Conservation (phyloP, 2,797 vertebrate species). For the Dromococcyx pavoninus region DNA sequence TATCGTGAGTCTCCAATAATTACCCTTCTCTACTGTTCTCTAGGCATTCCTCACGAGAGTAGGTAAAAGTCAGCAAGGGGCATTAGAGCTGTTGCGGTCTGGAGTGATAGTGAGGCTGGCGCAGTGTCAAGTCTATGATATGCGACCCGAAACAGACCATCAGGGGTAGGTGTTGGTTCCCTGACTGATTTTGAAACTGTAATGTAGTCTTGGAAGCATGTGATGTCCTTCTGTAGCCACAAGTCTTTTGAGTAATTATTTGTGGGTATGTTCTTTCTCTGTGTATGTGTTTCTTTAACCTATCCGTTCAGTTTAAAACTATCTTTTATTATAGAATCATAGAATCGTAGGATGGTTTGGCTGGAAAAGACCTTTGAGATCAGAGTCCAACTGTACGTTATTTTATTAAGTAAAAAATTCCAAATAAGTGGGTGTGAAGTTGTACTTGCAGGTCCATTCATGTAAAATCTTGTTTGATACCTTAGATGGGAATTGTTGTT, state of each 20-base stretch:
- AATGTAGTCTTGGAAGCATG: not conserved
- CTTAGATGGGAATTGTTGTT: not conserved
- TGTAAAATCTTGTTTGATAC: not conserved
- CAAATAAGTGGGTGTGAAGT: not conserved
- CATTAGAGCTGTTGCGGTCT: slow-evolving; percentile 90
- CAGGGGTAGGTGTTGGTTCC: slow-evolving; percentile 81
- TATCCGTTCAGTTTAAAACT: not conserved
- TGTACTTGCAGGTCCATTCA: not conserved
- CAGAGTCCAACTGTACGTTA: too few relatives aligned
- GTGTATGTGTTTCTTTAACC: not conserved
- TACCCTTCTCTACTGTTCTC: not conserved
- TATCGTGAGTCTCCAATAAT: not conserved
- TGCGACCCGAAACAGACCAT: slow-evolving; percentile 90
- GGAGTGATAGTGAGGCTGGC: slow-evolving; percentile 91
- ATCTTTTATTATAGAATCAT: not conserved
- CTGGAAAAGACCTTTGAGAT: too few relatives aligned
- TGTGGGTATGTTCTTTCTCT: not conserved
- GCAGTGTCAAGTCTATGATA: slow-evolving; percentile 95
- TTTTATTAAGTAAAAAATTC: not conserved
- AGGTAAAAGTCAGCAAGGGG: slow-evolving; percentile 91
- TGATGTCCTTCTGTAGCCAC: not conserved
- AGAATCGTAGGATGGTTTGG: too few relatives aligned
- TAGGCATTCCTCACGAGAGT: slow-evolving; percentile 94
- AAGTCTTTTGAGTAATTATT: not conserved
- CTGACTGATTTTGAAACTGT: not conserved